Conservation (phyloP, 2,888 invertebrate species). For the Parnassius apollo region DNA sequence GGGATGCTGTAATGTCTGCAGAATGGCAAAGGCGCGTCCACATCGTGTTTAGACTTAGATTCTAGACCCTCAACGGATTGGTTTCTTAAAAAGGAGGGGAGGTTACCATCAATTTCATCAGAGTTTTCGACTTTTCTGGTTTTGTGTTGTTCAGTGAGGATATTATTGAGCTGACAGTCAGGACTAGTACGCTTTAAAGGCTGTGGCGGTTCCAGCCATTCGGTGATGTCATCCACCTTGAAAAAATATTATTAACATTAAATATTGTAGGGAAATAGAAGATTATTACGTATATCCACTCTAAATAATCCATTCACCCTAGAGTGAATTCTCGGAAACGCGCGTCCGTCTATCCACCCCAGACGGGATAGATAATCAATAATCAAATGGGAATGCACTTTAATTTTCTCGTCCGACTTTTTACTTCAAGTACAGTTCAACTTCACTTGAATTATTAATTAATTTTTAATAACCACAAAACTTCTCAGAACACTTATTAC, state of each 20-base stretch:
- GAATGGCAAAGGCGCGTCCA: constrained; percentile 45
- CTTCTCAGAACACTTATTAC: too few species aligned
- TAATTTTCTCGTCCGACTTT: too few species aligned
- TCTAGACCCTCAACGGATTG: constrained; percentile 71
- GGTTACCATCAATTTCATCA: constrained; percentile 29
- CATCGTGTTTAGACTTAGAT: constrained; percentile 48
- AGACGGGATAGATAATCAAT: too few species aligned
- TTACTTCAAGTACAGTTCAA: too few species aligned
- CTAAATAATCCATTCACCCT: too few species aligned
- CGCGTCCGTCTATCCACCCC: too few species aligned
- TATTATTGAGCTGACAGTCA: constrained; percentile 49
- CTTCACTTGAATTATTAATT: too few species aligned
- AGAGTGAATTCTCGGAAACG: too few species aligned
- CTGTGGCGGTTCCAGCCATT: constrained; percentile 67
- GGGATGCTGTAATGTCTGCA: constrained; percentile 62
- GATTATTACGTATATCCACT: too few species aligned
- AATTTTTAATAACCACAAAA: too few species aligned
- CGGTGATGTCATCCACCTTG: constrained; percentile 72
- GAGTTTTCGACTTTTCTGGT: constrained; percentile 39
- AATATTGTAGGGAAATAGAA: not conserved
- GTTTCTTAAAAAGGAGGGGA: constrained; percentile 67
- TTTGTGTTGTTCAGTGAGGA: constrained; percentile 38
- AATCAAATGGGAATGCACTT: too few species aligned
- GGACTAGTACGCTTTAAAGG: constrained; percentile 59
- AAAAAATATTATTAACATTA: not conserved